A percentile compares a stretch with the other conserved stretches of the same genome.
Evolutionary conservation across 2,797 vertebrate species (phyloP).

Genomic region (Morus bassanus): DNA sequence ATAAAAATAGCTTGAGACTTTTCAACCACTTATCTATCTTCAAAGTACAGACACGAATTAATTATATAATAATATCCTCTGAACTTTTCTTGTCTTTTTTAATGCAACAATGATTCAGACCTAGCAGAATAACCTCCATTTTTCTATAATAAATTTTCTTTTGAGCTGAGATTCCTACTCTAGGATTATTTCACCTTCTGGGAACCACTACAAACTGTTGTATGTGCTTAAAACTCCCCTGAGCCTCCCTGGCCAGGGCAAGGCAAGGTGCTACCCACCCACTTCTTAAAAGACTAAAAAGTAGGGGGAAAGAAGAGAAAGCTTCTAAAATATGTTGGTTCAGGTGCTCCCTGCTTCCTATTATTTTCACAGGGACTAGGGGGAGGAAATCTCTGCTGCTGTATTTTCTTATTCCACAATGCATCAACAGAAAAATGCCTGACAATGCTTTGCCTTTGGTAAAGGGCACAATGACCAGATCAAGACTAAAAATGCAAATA

Average conservation of each 20-base stretch:
- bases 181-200: background rate
- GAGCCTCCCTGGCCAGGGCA: background rate
- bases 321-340: background rate
- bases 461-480: background rate
- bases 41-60: background rate
- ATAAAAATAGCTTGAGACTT: background rate
- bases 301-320: background rate
- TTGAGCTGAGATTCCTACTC: background rate
- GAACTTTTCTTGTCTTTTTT: background rate
- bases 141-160: background rate
- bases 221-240: background rate
- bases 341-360: background rate
- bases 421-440: background rate
- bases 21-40: background rate
- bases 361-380: background rate
- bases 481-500: background rate
- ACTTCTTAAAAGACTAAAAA: background rate
- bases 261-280: background rate
- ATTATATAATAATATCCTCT: background rate
- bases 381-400: background rate
- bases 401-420: background rate
- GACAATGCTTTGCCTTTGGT: background rate
- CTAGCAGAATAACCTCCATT: background rate
- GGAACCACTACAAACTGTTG: background rate
- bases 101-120: background rate